Conservation (phyloP, 2,797 vertebrate species). For the Trachurus trachurus region DNA sequence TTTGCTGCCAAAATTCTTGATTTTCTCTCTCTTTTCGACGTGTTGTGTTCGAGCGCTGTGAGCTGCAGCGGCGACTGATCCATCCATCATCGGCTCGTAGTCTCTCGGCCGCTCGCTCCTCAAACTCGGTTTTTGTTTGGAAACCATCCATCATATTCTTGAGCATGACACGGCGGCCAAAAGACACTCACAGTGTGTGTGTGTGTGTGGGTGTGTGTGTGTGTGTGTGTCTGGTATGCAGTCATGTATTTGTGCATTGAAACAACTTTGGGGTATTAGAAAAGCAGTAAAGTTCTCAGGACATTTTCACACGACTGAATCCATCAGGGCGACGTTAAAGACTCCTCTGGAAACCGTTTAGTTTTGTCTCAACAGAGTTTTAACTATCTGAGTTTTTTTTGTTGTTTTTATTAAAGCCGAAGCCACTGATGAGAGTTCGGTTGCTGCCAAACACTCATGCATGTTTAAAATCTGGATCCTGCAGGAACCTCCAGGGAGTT, state of each 20-base stretch:
- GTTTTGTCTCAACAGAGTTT: not conserved
- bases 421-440: not conserved
- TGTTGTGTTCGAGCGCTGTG: slow-evolving; percentile 32
- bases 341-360: not conserved
- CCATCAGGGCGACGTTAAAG: slow-evolving; percentile 1
- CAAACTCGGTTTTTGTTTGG: slow-evolving; percentile 80
- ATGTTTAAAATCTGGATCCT: not conserved
- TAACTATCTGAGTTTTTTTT: not conserved
- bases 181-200: slow-evolving; percentile 25
- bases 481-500: not conserved
- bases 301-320: slow-evolving; percentile 20
- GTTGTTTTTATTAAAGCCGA: not conserved
- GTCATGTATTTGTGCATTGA: slow-evolving; percentile 14
- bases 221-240: slow-evolving; percentile 16
- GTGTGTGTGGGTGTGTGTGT: slow-evolving; percentile 7
- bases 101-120: slow-evolving; percentile 65
- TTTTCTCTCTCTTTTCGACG: slow-evolving; percentile 14
- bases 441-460: not conserved
- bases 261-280: not conserved
- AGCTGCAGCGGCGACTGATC: slow-evolving; percentile 48
- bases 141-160: slow-evolving; percentile 77
- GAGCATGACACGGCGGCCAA: slow-evolving; percentile 42
- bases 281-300: slow-evolving; percentile 23
- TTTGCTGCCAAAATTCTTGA: slow-evolving; percentile 37
- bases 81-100: slow-evolving; percentile 75